These are phyloP conservation scores for Choreutis nemorana DNA, from an alignment of 2,888 invertebrate genomes.

Conservation along the genomic window DNA sequence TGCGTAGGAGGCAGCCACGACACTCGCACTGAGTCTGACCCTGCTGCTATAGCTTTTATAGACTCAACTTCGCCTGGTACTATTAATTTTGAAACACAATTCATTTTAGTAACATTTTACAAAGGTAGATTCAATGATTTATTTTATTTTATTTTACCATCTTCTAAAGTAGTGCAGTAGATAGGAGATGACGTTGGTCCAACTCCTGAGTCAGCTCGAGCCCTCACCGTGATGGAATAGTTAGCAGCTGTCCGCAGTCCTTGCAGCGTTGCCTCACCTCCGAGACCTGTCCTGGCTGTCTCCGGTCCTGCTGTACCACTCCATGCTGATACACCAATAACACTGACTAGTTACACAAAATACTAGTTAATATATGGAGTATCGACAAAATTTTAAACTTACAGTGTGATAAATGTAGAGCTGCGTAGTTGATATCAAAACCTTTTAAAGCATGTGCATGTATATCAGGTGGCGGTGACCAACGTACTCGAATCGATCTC, in stretches of 20 bases:
- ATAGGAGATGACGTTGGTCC: conserved; percentile 76
- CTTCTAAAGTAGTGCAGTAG: conserved; percentile 80
- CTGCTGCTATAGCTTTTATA: conserved; percentile 79
- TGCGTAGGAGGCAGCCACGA: conserved; percentile 81
- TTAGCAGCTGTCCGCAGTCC: conserved; percentile 81
- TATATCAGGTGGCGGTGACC: conserved; percentile 67
- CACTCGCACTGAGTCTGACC: conserved; percentile 79
- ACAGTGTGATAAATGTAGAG: conserved; percentile 31
- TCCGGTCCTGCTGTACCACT: conserved; percentile 13
- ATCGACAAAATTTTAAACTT: conserved; percentile 14
- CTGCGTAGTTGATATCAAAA: conserved; percentile 81
- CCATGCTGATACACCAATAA: conserved; percentile 12
- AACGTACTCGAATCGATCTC: conserved; percentile 76
- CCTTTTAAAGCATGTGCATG: conserved; percentile 73
- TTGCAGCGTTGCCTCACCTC: conserved; percentile 72
- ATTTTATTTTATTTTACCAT: no score
- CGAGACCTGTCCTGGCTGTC: conserved; percentile 16
- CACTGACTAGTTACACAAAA: not conserved
- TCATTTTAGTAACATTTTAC: no score
- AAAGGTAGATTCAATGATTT: no score
- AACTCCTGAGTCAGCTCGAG: conserved; percentile 79
- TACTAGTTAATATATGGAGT: not conserved
- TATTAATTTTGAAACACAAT: no score
- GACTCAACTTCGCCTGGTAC: conserved; percentile 80
- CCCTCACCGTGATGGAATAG: conserved; percentile 83